phyloP scores from a whole-genome alignment of 53 echinoderm and acorn worm genomes.

The Glandiceps talaboti region DNA sequence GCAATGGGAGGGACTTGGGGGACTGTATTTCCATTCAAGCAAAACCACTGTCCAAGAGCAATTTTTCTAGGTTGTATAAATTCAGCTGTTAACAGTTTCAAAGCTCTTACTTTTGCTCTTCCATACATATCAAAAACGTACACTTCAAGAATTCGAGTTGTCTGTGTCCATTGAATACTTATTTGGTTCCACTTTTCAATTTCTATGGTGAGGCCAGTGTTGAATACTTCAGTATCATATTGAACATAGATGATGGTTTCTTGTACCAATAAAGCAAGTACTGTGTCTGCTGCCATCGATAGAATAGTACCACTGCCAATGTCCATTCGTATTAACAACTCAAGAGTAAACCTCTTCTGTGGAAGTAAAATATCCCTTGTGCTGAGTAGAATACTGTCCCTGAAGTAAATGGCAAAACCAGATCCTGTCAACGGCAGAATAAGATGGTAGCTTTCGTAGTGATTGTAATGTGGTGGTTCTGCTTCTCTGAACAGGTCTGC shows the following conservation, averaged over 20 bases:
- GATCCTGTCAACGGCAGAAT: conserved; percentile 39
- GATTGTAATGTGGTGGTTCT: background rate
- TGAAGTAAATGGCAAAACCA: conserved; percentile 48
- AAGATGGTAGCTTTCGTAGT: conserved; percentile 16
- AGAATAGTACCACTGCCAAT: conserved; percentile 43
- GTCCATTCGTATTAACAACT: conserved; percentile 31
- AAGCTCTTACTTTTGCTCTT: conserved; percentile 41
- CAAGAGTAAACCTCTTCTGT: conserved; percentile 43
- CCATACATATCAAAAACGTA: conserved; percentile 54
- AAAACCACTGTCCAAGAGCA: conserved; percentile 52
- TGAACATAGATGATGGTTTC: conserved; percentile 25
- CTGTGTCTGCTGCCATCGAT: conserved; percentile 38
- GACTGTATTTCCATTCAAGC: conserved; percentile 9
- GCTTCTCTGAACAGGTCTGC: conserved; percentile 14
- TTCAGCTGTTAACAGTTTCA: conserved; percentile 19
- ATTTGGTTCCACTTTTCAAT: conserved; percentile 46
- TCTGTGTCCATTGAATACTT: conserved; percentile 63
- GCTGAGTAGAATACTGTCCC: conserved; percentile 38
- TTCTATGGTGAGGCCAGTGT: conserved; percentile 26
- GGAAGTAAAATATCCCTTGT: conserved; percentile 26
- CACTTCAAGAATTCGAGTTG: conserved; percentile 45
- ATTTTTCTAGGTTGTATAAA: conserved; percentile 42
- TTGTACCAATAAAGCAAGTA: conserved; percentile 33
- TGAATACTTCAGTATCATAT: conserved; percentile 12
- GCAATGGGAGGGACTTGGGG: conserved; percentile 23